Evolutionary conservation across 2,888 invertebrate species (phyloP), one percentile per base, ranked within the genome.

Genomic region (Cheiracanthium punctorium): DNA sequence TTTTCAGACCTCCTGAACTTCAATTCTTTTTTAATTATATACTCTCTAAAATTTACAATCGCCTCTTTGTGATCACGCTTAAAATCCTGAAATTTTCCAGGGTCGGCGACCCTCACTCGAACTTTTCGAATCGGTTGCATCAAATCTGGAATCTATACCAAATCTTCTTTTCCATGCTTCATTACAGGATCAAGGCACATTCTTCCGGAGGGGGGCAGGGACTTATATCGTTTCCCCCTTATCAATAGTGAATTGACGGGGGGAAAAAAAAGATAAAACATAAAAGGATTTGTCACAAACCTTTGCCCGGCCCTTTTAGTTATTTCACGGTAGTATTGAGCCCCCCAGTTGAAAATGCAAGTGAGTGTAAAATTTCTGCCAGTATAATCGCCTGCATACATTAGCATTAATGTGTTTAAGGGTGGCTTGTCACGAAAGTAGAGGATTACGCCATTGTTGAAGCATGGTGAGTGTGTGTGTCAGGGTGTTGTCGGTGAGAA

Each of bases 361-460:
- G 80, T 72, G 80, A 72, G 64, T 80, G 80, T 72, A 64, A 80
- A 80, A 80, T 80, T 80, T 69, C 33, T 72, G 32, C 71, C 64
- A 37, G 72, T 80, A 17, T 80, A 80, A 80, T 80, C 80, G 72
- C 80, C n/a, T 64, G 80, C 71, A 72, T 80, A 80, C 48, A 80
- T 80, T 80, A 80, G 72, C 80, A 80, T 80, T 80, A 72, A 80
- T 80, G 71, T 58, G 12, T 71, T 43, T 37, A 32, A 79, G 79
- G 71, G 30, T 64, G 41, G 29, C 29, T 29, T 43, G 71, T 28
- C 30, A 58, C 58, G 58, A 24, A n/a, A n/a, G n/a, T n/a, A n/a
- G n/a, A n/a, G n/a, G n/a, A n/a, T n/a, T n/a, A n/a, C n/a, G n/a
- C n/a, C n/a, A n/a, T n/a, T n/a, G n/a, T n/a, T n/a, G n/a, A n/a